Conservation (phyloP, 2,888 invertebrate species). For the Ormyrus nitidulus region DNA sequence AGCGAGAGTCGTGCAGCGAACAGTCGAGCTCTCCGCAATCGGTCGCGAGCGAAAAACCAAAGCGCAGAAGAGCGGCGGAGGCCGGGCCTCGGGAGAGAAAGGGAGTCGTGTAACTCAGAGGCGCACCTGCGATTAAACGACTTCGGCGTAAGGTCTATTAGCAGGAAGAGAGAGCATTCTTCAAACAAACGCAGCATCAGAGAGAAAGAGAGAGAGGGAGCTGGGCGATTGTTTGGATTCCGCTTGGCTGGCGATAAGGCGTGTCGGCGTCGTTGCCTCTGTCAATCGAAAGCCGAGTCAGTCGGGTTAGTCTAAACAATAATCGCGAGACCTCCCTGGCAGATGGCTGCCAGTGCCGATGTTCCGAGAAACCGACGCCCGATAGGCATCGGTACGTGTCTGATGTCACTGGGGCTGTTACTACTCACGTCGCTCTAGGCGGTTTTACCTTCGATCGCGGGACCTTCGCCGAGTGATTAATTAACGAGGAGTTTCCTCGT, state of each 20-base stretch:
- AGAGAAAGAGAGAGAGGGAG: not conserved
- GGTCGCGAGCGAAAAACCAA: too few relatives aligned
- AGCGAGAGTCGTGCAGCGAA: too few relatives aligned
- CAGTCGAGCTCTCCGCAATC: too few relatives aligned
- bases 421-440: not conserved
- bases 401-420: constrained; percentile 13
- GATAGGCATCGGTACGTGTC: not conserved
- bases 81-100: not conserved
- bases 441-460: not conserved
- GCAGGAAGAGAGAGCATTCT: constrained; percentile 2
- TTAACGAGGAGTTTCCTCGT: too few relatives aligned
- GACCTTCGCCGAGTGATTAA: too few relatives aligned
- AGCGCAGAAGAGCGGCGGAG: too few relatives aligned
- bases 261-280: constrained; percentile 9
- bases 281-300: not conserved
- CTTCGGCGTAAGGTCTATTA: constrained; percentile 29
- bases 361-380: not conserved
- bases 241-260: constrained; percentile 48
- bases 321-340: not conserved
- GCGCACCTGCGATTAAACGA: constrained; percentile 48
- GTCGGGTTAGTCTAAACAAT: constrained; percentile 37
- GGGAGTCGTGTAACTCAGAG: not conserved
- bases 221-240: constrained; percentile 45
- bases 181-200: constrained; percentile 20
- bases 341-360: not conserved